A percentile compares a stretch with the other conserved stretches of the same genome.
Evolutionary conservation across 1,140 invertebrate genomes (phyloP).

Genomic region (Eubasilissa regina): DNA sequence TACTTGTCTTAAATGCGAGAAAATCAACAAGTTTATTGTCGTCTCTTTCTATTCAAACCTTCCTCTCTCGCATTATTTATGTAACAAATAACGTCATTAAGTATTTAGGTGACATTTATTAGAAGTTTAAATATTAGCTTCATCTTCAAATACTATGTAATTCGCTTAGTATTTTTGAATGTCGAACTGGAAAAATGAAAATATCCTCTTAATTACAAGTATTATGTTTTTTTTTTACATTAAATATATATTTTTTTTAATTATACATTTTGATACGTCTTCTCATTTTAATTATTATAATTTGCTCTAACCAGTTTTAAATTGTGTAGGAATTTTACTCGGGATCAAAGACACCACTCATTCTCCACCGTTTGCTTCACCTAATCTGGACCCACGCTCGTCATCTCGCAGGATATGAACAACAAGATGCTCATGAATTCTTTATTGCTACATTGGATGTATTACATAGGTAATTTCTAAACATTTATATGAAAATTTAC

Average conservation of each 20-base stretch:
- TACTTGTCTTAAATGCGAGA: too few relatives aligned
- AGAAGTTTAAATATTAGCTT: too few relatives aligned
- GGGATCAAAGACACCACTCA: slow-evolving; percentile 89
- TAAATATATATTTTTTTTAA: not conserved
- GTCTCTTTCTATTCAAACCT: too few relatives aligned
- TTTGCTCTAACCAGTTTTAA: not conserved
- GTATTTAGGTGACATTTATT: too few relatives aligned
- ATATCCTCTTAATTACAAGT: too few relatives aligned
- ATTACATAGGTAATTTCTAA: slow-evolving; percentile 82
- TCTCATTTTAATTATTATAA: too few relatives aligned
- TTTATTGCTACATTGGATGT: slow-evolving; percentile 96
- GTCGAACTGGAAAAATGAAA: too few relatives aligned
- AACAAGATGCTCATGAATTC: slow-evolving; percentile 99
- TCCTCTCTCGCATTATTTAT: too few relatives aligned
- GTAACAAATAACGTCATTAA: too few relatives aligned
- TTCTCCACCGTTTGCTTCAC: slow-evolving; percentile 90
- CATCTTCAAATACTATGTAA: too few relatives aligned
- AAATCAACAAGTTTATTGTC: too few relatives aligned
- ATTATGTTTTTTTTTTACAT: not conserved
- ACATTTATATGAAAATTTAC: not conserved
- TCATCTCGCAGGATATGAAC: slow-evolving; percentile 96
- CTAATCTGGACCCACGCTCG: slow-evolving; percentile 97
- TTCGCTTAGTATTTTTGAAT: too few relatives aligned
- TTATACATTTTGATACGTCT: not conserved
- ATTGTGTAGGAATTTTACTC: slow-evolving; percentile 89